Base-by-base conservation (phyloP, 1,140 invertebrate genomes). In the Drosophila seguyi region DNA sequence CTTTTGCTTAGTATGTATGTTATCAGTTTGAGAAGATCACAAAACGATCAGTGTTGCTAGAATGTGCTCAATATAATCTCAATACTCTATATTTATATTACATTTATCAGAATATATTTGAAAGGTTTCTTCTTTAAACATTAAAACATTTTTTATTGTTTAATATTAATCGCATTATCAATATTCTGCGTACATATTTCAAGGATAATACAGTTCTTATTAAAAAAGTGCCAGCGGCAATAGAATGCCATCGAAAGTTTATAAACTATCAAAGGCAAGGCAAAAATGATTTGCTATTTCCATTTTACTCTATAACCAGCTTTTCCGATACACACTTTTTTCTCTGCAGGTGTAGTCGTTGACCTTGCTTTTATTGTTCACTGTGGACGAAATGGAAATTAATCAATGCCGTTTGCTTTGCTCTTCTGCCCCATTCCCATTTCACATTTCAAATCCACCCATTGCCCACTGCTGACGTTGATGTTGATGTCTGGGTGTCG, bases 321-420 rank as follows among this genome's bases (percentile, higher is more conserved):
- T 20, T 22, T 25, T 38, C 11, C 20, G 1, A n/a, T 47, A 31
- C 6, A 13, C 8, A 13, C 22, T 59, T 69, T 34, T 13, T 11
- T 16, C 62, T 29, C 18, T 69, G 61, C 27, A 57, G n/a, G 29
- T 56, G 47, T 69, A 74, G 66, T 67, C 61, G 61, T 53, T 74
- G 79, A 67, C 78, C 66, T 82, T 87, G 79, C 79, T 59, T 68
- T 79, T 62, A 61, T 81, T 58, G 72, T 62, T 75, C 48, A 44
- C 53, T 48, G 67, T 72, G 69, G 71, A 60, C 79, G 75, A 87
- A 87, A 87, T 87, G 83, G 75, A 86, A 86, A 86, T 87, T 87
- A 86, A 86, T 86, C 83, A 86, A 86, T 86, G 83, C 83, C 83
- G 66, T 83, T 86, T 87, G 76, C 81, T 84, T 56, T 76, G 71